These are phyloP conservation scores for Microtus ochrogaster DNA, from an alignment of 2,113 vertebrate species.

Conservation along the genomic window DNA sequence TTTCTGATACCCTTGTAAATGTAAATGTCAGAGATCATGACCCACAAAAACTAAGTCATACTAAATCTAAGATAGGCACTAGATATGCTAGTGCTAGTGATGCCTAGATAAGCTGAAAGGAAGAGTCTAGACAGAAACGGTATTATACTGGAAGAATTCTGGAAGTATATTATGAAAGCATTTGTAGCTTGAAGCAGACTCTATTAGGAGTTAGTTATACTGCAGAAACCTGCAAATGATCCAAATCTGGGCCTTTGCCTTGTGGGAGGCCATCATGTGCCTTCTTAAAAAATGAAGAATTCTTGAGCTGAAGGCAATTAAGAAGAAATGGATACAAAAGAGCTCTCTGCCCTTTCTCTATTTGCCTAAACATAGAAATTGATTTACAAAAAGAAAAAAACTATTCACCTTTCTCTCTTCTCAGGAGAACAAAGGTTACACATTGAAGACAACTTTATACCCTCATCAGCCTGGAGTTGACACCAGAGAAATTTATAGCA, in stretches of 20 bases:
- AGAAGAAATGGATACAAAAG: not conserved
- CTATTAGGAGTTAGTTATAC: not conserved
- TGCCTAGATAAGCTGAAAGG: not conserved
- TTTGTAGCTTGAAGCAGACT: not conserved
- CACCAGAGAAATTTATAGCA: not conserved
- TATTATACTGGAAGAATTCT: slow-evolving; percentile 7
- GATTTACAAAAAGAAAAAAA: not conserved
- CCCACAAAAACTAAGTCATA: not conserved
- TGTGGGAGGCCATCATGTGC: not conserved
- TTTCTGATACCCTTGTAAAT: not conserved
- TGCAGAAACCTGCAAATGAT: slow-evolving; percentile 48
- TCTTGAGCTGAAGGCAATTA: not conserved
- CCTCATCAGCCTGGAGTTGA: not conserved
- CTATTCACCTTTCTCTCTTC: not conserved
- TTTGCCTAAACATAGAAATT: not conserved
- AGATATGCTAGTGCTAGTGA: too few relatives aligned
- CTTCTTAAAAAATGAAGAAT: not conserved
- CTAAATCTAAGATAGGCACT: not conserved
- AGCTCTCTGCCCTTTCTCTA: not conserved
- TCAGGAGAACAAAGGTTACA: not conserved
- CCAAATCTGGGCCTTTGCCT: not conserved
- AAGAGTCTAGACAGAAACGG: slow-evolving; percentile 33
- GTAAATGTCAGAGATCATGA: not conserved
- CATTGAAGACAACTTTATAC: not conserved
- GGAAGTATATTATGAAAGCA: slow-evolving; percentile 5